phyloP scores from a whole-genome alignment of 2,888 invertebrate genomes.

The Aporophyla lueneburgensis region DNA sequence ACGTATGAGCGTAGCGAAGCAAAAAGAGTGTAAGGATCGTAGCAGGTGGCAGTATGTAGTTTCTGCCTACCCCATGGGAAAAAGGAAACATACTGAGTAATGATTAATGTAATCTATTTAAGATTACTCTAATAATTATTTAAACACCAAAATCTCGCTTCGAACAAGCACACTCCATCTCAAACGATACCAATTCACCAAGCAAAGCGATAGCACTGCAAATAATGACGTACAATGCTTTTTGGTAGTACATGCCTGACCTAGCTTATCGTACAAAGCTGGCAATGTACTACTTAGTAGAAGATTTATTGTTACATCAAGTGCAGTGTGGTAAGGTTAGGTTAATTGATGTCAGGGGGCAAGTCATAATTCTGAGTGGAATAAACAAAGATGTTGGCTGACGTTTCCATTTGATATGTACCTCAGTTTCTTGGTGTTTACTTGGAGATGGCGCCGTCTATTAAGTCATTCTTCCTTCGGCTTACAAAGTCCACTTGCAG shows the following conservation, averaged over 20 bases:
- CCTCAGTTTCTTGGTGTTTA: constrained; percentile 22
- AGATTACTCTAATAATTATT: constrained; percentile 43
- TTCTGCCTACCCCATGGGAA: too few relatives aligned
- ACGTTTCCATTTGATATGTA: constrained; percentile 46
- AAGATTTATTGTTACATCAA: constrained; percentile 56
- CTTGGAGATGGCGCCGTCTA: constrained; percentile 26
- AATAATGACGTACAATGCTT: constrained; percentile 50
- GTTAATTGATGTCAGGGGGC: constrained; percentile 81
- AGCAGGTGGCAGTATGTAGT: too few relatives aligned
- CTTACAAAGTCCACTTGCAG: background rate
- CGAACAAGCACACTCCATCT: constrained; percentile 20
- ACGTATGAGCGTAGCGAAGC: too few relatives aligned
- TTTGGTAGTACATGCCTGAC: background rate
- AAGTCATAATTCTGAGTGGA: constrained; percentile 70
- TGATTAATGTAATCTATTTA: too few relatives aligned
- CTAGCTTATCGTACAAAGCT: constrained; percentile 46
- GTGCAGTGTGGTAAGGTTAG: constrained; percentile 64
- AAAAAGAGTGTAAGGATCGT: too few relatives aligned
- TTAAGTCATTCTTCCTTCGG: background rate
- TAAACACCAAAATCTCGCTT: constrained; percentile 45
- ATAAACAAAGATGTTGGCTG: constrained; percentile 50
- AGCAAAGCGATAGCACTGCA: background rate
- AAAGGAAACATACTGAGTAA: too few relatives aligned
- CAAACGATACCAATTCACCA: background rate
- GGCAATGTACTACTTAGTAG: constrained; percentile 60